phyloP scores from a whole-genome alignment of 2,888 invertebrate species.

The Harpagoxenus sublaevis region DNA sequence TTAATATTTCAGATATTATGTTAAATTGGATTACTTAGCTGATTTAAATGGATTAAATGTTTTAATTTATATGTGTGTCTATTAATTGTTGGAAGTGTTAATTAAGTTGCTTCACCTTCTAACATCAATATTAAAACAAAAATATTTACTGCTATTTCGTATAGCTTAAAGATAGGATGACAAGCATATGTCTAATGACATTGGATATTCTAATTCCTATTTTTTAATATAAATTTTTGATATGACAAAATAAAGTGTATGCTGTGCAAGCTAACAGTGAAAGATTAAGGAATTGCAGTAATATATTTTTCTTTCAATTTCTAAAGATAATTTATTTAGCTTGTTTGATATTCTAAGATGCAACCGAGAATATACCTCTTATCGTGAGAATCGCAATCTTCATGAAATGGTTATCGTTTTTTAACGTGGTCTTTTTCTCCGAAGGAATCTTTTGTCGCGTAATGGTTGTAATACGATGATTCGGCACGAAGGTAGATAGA shows the following conservation, averaged over 20 bases:
- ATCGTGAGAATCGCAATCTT: constrained; percentile 17
- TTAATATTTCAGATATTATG: background rate
- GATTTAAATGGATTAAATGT: background rate
- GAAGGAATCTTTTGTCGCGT: constrained; percentile 65
- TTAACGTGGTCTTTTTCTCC: background rate
- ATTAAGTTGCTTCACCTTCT: background rate
- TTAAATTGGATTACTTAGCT: background rate
- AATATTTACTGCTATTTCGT: background rate
- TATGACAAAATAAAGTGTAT: background rate
- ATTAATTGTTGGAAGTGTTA: background rate
- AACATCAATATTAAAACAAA: background rate
- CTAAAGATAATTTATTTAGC: background rate
- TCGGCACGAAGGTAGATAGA: constrained; percentile 55
- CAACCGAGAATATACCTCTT: background rate
- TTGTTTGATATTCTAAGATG: background rate
- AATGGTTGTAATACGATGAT: constrained; percentile 55
- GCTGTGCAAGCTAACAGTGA: background rate
- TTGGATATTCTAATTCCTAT: background rate
- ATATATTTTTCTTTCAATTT: background rate
- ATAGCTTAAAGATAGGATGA: background rate
- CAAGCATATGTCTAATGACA: background rate
- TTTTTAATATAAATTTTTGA: background rate
- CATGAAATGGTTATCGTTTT: constrained; percentile 10
- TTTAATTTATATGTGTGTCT: background rate
- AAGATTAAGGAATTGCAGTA: background rate